Percentiles rank a stretch among this genome's conserved stretches.
phyloP scores from a whole-genome alignment of 2,113 vertebrate genomes.

The Vidua macroura region DNA sequence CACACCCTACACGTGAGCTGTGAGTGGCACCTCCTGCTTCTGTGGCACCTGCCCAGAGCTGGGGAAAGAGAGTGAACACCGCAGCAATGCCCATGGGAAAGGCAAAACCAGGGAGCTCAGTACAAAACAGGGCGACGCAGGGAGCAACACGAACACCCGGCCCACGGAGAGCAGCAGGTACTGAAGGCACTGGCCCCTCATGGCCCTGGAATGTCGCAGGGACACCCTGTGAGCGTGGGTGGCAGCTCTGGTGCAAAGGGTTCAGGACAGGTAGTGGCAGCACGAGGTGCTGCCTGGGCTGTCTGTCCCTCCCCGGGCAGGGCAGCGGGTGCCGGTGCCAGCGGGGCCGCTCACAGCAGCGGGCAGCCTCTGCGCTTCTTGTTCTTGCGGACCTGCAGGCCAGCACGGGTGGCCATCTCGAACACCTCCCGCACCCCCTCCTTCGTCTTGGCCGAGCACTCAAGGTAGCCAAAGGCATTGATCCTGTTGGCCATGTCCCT shows the following conservation, averaged over 20 bases:
- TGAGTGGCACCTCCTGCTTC: background rate
- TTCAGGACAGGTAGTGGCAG: background rate
- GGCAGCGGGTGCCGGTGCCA: background rate
- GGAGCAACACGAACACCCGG: background rate
- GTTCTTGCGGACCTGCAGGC: slow-evolving; percentile 93
- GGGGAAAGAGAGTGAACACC: background rate
- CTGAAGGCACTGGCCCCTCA: background rate
- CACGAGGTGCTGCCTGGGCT: background rate
- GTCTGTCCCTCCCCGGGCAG: background rate
- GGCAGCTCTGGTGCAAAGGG: background rate
- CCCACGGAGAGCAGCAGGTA: background rate
- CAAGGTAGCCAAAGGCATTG: slow-evolving; percentile 94
- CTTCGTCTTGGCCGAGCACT: slow-evolving; percentile 98
- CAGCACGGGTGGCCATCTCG: slow-evolving; percentile 95
- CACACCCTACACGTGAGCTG: accelerated
- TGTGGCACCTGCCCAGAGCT: background rate
- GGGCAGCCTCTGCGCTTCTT: slow-evolving; percentile 87
- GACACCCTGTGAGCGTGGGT: accelerated
- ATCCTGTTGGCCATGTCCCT: slow-evolving; percentile 97
- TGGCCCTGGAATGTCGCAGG: accelerated
- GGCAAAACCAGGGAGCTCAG: background rate
- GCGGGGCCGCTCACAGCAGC: slow-evolving; percentile 78
- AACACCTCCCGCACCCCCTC: slow-evolving; percentile 97
- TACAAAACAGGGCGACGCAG: background rate
- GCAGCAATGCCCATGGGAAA: background rate